Percentiles rank a stretch among this genome's conserved stretches.
phyloP scores from a whole-genome alignment of 2,113 vertebrate genomes.

The Camelus bactrianus region DNA sequence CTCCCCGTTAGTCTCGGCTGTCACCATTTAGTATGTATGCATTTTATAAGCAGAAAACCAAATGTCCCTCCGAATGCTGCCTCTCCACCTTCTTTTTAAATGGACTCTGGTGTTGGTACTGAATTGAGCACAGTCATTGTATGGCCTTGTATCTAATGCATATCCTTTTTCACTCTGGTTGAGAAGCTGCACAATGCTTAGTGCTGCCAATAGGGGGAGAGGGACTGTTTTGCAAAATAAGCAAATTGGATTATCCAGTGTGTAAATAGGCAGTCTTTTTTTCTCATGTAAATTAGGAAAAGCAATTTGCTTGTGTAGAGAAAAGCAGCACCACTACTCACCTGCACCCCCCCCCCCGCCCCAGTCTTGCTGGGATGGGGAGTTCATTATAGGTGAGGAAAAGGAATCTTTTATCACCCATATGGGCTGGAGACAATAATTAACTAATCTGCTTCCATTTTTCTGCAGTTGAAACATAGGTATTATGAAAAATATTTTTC shows the following conservation, averaged over 20 bases:
- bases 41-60: slow-evolving; percentile 7
- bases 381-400: slow-evolving; percentile 76
- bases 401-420: slow-evolving; percentile 60
- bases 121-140: not conserved
- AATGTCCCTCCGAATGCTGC: not conserved
- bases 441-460: slow-evolving; percentile 75
- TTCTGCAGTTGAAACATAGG: slow-evolving; percentile 57
- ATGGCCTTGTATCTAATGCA: slow-evolving; percentile 35
- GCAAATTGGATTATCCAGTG: slow-evolving; percentile 71
- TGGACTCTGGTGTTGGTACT: not conserved
- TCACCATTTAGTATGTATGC: not conserved
- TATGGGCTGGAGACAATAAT: slow-evolving; percentile 57
- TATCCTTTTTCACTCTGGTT: not conserved
- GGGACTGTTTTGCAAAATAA: slow-evolving; percentile 77
- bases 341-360: not conserved
- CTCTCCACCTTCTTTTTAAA: slow-evolving; percentile 10
- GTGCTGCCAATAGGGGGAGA: slow-evolving; percentile 60
- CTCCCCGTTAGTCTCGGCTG: not conserved
- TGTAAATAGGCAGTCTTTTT: slow-evolving; percentile 71
- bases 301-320: slow-evolving; percentile 74
- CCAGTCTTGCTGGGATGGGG: not conserved
- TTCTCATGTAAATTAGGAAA: slow-evolving; percentile 78
- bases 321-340: not conserved
- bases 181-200: slow-evolving; percentile 30
- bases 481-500: slow-evolving; percentile 61